These are phyloP conservation scores for Eupristina koningsbergeri DNA, from an alignment of 1,140 invertebrate species.

Conservation along the genomic window DNA sequence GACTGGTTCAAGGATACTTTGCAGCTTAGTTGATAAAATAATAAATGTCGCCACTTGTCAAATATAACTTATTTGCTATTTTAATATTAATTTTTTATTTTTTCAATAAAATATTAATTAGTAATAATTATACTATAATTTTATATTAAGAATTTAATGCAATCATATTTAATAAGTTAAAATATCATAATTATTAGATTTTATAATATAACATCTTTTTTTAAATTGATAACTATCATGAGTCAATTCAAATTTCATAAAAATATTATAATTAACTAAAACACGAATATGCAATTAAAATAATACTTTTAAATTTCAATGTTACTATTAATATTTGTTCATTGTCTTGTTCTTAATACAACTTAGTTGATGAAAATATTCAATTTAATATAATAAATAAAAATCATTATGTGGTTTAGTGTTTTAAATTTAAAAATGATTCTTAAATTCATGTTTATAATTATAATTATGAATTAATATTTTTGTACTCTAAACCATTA, in stretches of 20 bases:
- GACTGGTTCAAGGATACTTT: not conserved
- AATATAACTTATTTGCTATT: not conserved
- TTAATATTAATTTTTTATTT: not conserved
- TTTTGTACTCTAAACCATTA: not conserved
- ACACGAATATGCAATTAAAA: not conserved
- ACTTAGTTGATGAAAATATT: too few relatives aligned
- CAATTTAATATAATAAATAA: too few relatives aligned
- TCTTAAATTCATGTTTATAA: not conserved
- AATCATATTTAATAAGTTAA: not conserved
- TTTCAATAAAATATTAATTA: not conserved
- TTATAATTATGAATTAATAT: not conserved
- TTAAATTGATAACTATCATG: not conserved
- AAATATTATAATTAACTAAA: not conserved
- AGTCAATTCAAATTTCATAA: not conserved
- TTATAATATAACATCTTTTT: not conserved
- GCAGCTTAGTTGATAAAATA: not conserved
- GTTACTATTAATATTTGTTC: too few relatives aligned
- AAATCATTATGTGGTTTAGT: too few relatives aligned
- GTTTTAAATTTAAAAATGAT: too few relatives aligned
- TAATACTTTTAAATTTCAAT: not conserved
- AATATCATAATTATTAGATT: not conserved
- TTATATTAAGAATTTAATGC: not conserved
- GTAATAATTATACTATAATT: not conserved
- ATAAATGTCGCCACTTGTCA: slow-evolving; percentile 21
- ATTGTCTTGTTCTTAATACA: too few relatives aligned